Conservation (phyloP, 2,113 vertebrate genomes). For the Orientallactaga bullata region DNA sequence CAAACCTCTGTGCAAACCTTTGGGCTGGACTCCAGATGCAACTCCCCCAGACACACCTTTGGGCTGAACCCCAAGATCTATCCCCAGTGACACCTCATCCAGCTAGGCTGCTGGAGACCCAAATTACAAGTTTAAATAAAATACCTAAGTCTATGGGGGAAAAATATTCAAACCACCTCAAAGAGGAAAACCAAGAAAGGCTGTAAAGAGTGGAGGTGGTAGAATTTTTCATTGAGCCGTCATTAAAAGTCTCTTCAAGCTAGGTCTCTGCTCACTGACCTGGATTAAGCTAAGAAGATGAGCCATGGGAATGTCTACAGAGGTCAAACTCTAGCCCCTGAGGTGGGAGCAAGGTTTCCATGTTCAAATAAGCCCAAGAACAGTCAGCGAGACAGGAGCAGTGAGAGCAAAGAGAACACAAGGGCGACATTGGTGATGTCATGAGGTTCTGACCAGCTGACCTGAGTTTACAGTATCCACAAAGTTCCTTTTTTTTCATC, state of each 20-base stretch:
- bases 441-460: accelerated
- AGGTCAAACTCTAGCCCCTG: not conserved
- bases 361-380: no score
- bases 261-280: not conserved
- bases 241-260: not conserved
- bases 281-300: not conserved
- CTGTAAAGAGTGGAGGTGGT: no score
- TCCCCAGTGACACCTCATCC: no score
- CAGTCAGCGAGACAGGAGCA: accelerated
- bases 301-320: not conserved
- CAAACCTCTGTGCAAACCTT: no score
- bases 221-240: not conserved
- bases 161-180: no score
- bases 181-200: no score
- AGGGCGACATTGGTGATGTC: accelerated
- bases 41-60: no score
- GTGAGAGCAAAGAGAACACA: accelerated
- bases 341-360: not conserved
- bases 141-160: no score
- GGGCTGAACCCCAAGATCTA: no score
- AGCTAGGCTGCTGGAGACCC: no score
- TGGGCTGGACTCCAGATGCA: no score
- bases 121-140: no score
- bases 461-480: not conserved
- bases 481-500: not conserved